Base-by-base conservation (phyloP, 2,113 vertebrate genomes). In the Periophthalmus modestus region DNA sequence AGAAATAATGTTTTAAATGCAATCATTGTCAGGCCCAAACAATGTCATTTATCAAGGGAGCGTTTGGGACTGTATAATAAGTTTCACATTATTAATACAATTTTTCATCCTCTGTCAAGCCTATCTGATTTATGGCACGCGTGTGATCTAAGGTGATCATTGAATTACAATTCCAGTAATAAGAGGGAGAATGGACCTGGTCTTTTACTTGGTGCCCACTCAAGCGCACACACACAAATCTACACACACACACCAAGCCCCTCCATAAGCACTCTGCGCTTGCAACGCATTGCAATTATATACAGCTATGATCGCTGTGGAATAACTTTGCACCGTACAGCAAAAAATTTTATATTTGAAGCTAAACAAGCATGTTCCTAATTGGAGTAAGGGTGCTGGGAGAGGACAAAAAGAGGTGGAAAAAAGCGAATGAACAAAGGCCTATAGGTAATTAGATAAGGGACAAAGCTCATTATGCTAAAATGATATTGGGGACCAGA, bases 21-120 rank as follows among this genome's bases (percentile, higher is more conserved):
- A 97, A 97, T 98, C 97, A 97, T 98, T 98, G 97, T 98, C 97
- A 97, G 95, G 94, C 94, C 95, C 94, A 96, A 97, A 98, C 96
- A 97, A 98, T 97, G 97, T 96, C 96, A 98, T 98, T 98, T 97
- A 98, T 98, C 97, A 98, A 97, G 95, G 96, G 96, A 97, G 95
- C 96, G 94, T 96, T 98, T 98, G 96, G 95, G 96, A 97, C 95
- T 96, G 96, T 97, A 97, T 98, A 98, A 98, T 98, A 98, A 97
- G 96, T 98, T 98, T 98, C 96, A 96, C 95, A 97, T 98, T 93
- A 98, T 98, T 98, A 98, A 98, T 98, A 98, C 96, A 97, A 98
- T 98, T 98, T 98, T 98, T 98, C 97, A 98, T 98, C 96, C 95
- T 95, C 94, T 98, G 97, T 98, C 97, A 97, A 93, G 92, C 93